These are phyloP conservation scores for Drosophila formosana DNA, from an alignment of 2,888 invertebrate genomes.

Conservation along the genomic window DNA sequence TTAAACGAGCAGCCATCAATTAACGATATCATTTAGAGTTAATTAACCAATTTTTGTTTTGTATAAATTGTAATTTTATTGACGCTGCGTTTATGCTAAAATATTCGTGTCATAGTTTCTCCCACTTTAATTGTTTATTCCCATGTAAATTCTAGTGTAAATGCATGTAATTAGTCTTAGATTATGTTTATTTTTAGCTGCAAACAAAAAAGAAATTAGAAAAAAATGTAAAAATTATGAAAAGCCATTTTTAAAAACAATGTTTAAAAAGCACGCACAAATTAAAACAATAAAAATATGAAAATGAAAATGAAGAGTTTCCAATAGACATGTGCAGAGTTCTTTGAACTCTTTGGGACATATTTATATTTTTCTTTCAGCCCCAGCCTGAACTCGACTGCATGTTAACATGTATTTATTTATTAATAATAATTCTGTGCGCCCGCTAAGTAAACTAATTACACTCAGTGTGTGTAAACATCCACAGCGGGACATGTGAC, in stretches of 20 bases:
- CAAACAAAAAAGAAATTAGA: conserved; percentile 13
- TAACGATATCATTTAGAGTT: conserved; percentile 30
- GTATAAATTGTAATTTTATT: conserved; percentile 19
- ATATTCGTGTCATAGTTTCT: conserved; percentile 54
- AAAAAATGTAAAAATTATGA: conserved; percentile 17
- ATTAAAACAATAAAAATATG: conserved; percentile 11
- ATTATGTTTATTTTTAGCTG: conserved; percentile 30
- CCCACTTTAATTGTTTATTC: conserved; percentile 21
- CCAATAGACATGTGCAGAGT: conserved; percentile 42
- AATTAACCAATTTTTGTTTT: conserved; percentile 14
- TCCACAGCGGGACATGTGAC: conserved; percentile 10
- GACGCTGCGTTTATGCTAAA: conserved; percentile 52
- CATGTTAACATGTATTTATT: conserved; percentile 51
- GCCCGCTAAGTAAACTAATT: conserved; percentile 68
- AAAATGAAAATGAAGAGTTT: conserved; percentile 5
- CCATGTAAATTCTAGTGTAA: conserved; percentile 41
- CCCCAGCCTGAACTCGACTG: conserved; percentile 17
- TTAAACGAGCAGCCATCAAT: conserved; percentile 37
- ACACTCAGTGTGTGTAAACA: conserved; percentile 59
- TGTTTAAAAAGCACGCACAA: conserved; percentile 40
- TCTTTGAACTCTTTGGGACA: conserved; percentile 61
- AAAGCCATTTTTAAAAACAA: conserved; percentile 20
- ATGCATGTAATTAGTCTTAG: conserved; percentile 62
- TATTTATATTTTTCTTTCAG: conserved; percentile 10
- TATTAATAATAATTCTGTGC: conserved; percentile 59